Base-by-base conservation (phyloP, 2,113 vertebrate genomes). In the Ammodramus savannarum region DNA sequence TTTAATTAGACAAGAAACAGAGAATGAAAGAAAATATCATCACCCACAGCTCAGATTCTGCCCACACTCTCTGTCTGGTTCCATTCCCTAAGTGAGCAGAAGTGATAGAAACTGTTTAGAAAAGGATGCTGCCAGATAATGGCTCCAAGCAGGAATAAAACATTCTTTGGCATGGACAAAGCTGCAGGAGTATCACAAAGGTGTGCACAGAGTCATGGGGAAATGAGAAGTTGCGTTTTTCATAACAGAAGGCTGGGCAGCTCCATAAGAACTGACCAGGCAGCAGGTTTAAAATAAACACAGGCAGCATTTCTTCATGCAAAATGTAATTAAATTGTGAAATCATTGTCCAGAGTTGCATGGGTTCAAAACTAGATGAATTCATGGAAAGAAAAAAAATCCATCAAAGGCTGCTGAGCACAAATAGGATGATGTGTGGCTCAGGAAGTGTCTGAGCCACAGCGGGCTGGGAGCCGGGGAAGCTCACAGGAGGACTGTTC, bases 301-400 rank as follows among this genome's bases (percentile, higher is more conserved):
- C 51, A 32, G 44, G 66, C 81, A 75, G 77, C 34, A 43, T 29
- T 63, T 89, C n/a, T 78, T 71, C 66, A 61, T 74, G 93, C 58
- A 61, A 78, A 93, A 52, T 39, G 8, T 81, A 90, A 89, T 89
- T 89, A 92, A 73, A 66, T 91, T 77, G 87, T 81, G 93, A 94
- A 95, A 74, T 89, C 52, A 6, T 81, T 87, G 87, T 89, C 87
- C 77, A 71, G 59, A 89, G 68, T 92, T 84, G 55, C 79, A 74
- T 94, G 73, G 63, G 43, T 63, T 96, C 89, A 95, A 78, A 95
- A 82, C 62, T 36, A 94, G 95, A 94, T 94, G 91, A 93, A 95
- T 96, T 96, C 77, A 72, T 95, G 93, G 93, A 93, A 89, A 96
- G 94, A 80, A 90, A 75, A 71, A 79, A 85, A 78, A 34, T 74